A percentile compares a stretch with the other conserved stretches of the same genome.
Evolutionary conservation across 2,888 invertebrate species (phyloP).

Genomic region (Drosophila neotestacea): DNA sequence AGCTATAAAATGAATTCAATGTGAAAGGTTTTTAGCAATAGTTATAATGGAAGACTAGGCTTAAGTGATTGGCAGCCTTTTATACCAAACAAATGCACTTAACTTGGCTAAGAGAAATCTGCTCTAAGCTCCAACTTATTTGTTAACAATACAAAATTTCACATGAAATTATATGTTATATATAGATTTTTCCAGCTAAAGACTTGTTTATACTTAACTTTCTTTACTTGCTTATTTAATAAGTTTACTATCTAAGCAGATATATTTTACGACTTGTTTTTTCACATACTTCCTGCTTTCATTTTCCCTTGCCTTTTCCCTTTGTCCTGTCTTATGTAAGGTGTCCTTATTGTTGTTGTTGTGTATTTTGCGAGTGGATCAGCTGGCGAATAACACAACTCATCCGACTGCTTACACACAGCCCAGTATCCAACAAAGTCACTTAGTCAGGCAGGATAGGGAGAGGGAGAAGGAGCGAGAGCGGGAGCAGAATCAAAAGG

Average conservation of each 20-base stretch:
- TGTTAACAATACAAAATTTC: not conserved
- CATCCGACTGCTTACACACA: constrained; percentile 66
- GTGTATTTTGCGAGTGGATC: constrained; percentile 60
- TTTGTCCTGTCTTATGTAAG: constrained; percentile 29
- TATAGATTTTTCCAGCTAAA: not conserved
- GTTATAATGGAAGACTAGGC: constrained; percentile 45
- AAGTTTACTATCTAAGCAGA: constrained; percentile 6
- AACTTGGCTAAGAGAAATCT: not conserved
- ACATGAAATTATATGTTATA: too few relatives aligned
- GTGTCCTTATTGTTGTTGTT: constrained; percentile 36
- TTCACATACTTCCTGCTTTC: not conserved
- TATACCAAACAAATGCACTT: not conserved
- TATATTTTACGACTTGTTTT: constrained; percentile 18
- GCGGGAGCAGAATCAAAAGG: not conserved
- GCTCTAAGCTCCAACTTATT: not conserved
- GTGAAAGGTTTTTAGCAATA: constrained; percentile 44
- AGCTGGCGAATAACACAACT: constrained; percentile 65
- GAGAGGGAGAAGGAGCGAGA: too few relatives aligned
- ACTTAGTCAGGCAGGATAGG: not conserved
- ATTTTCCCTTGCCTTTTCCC: not conserved
- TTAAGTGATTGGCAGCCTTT: constrained; percentile 41
- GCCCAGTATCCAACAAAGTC: constrained; percentile 12
- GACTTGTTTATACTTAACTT: not conserved
- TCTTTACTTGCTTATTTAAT: constrained; percentile 2
- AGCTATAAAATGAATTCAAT: constrained; percentile 44